phyloP scores from a whole-genome alignment of 1,140 invertebrate species.

The Drosophila nebulosa region DNA sequence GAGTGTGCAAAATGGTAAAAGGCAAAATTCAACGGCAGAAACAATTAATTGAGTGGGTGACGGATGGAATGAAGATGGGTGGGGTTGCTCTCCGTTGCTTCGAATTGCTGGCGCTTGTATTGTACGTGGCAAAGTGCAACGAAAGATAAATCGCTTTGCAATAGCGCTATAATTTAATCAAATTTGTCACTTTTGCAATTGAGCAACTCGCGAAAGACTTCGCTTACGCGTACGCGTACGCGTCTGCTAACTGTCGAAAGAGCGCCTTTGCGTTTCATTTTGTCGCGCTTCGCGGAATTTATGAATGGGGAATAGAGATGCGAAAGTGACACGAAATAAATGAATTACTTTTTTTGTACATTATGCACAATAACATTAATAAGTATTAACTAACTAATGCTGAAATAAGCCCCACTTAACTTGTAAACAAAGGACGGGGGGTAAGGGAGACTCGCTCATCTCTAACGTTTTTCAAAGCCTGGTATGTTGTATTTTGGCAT shows the following conservation, averaged over 20 bases:
- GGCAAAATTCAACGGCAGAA: constrained; percentile 50
- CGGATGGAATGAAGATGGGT: constrained; percentile 11
- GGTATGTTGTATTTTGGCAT: constrained; percentile 35
- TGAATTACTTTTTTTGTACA: neutral
- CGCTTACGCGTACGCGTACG: too few species aligned
- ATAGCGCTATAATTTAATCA: constrained; percentile 78
- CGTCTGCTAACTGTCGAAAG: neutral
- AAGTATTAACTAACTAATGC: too few species aligned
- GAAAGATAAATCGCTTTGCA: constrained; percentile 77
- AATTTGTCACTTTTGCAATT: constrained; percentile 78
- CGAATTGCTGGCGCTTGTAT: neutral
- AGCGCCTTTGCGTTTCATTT: neutral
- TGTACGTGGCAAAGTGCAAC: constrained; percentile 56
- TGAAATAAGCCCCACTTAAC: too few species aligned
- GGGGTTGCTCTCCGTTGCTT: neutral
- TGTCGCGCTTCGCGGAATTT: constrained; percentile 37
- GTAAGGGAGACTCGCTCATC: neutral
- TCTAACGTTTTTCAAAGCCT: constrained; percentile 14
- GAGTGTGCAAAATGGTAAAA: constrained; percentile 44
- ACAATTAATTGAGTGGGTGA: constrained; percentile 74
- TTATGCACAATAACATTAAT: too few species aligned
- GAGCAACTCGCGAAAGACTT: constrained; percentile 45
- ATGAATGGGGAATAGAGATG: constrained; percentile 41
- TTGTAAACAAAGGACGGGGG: too few species aligned
- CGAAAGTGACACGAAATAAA: neutral